Evolutionary conservation across 2,113 vertebrate species (phyloP), one percentile per base, ranked within the genome.

Genomic region (Onychostruthus taczanowskii): DNA sequence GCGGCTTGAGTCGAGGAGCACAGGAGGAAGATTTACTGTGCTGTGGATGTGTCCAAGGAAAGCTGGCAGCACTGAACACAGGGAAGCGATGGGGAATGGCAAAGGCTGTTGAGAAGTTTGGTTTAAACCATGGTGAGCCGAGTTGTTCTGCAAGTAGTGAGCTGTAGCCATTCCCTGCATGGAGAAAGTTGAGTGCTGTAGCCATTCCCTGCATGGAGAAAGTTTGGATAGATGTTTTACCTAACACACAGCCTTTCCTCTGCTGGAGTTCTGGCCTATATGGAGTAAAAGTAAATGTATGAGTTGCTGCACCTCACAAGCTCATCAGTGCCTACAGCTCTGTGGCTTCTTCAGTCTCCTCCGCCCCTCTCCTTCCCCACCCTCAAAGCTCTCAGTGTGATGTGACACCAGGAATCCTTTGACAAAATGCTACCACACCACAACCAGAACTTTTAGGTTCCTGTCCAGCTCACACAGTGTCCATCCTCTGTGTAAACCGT

Each of bases 281-380:
- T 41, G 39, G 70, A 70, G 12, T 23, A 33, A 35, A 35, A 82
- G 16, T 53, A 63, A 87, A 67, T 0, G 0, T n/a, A 7, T 39
- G 56, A 31, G 21, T 72, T 0, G 0, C 56, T 63, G 49, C 28
- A 23, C 18, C 69, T 66, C 64, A 47, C 6, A 68, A 62, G 15
- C 5, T 2, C 12, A 1, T 52, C 0, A 0, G 5, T 69, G 11
- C 50, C 43, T 44, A 62, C 50, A 58, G 56, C 26, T 74, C 14
- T 44, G 37, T 49, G 61, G 21, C 74, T 79, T 78, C 74, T 81
- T 55, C 64, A 63, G 16, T 44, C 33, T 85, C 26, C 26, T 66
- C 41, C 68, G 26, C 31, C 27, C 26, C 56, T 92, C 39, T 92
- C 67, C 46, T 64, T 93, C 39, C 41, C 8, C n/a, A n/a, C 6